Evolutionary conservation across 2,113 vertebrate genomes (phyloP).

Genomic region (Aleadryas rufinucha): DNA sequence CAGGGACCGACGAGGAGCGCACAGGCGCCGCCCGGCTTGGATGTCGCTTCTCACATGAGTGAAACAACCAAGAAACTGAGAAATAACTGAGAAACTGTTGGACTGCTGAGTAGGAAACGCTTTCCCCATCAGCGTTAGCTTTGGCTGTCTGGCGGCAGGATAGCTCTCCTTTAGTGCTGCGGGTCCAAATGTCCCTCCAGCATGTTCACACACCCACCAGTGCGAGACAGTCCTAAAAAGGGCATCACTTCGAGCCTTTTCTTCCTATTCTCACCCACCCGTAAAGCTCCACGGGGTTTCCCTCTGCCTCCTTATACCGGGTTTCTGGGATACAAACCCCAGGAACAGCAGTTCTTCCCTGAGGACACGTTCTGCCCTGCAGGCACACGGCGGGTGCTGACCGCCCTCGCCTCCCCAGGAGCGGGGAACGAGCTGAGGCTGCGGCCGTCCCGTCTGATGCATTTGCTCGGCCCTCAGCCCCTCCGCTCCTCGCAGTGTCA

Average conservation of each 20-base stretch:
- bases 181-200: neutral
- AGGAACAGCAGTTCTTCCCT: neutral
- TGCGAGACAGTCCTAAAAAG: neutral
- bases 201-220: neutral
- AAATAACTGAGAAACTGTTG: neutral
- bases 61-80: neutral
- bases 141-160: neutral
- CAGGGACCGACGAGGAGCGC: neutral
- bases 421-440: neutral
- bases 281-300: neutral
- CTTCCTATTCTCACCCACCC: neutral
- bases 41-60: neutral
- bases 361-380: neutral
- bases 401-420: accelerated
- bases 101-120: neutral
- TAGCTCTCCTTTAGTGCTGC: neutral
- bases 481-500: accelerated
- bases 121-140: neutral
- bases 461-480: accelerated
- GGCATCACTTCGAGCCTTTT: neutral
- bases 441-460: accelerated
- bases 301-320: accelerated
- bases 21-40: neutral
- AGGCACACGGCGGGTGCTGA: neutral
- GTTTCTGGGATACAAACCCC: neutral